phyloP scores from a whole-genome alignment of 2,797 vertebrate species.

The Champsocephalus esox region DNA sequence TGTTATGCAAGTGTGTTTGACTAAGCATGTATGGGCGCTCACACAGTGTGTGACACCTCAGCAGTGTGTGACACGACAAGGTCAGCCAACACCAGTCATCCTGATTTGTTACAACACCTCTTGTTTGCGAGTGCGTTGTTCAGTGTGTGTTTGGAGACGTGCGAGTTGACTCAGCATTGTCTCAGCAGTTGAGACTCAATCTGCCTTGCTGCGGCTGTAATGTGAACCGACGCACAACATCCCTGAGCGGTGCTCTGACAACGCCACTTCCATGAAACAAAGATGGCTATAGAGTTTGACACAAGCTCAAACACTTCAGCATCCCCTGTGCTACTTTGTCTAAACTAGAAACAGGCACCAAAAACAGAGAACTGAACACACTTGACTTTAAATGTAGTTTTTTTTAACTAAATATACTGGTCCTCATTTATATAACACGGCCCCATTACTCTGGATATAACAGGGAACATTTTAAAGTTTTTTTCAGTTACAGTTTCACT shows the following conservation, averaged over 20 bases:
- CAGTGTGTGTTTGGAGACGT: slow-evolving; percentile 4
- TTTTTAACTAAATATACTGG: background rate
- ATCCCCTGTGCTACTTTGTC: slow-evolving; percentile 5
- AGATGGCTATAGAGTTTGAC: slow-evolving; percentile 17
- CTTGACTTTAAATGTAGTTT: background rate
- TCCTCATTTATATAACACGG: background rate
- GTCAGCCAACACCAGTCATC: slow-evolving; percentile 40
- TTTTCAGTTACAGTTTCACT: no score
- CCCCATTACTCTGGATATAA: background rate
- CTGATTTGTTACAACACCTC: slow-evolving; percentile 17
- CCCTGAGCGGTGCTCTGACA: slow-evolving; percentile 50
- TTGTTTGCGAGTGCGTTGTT: slow-evolving; percentile 14
- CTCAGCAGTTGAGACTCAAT: slow-evolving; percentile 56
- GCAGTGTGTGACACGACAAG: slow-evolving; percentile 38
- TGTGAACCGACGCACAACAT: slow-evolving; percentile 49
- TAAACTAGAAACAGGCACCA: background rate
- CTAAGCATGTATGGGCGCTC: slow-evolving; percentile 8
- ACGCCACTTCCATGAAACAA: slow-evolving; percentile 21
- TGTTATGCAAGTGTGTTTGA: slow-evolving; percentile 35
- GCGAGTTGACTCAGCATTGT: slow-evolving; percentile 65
- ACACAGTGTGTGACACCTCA: slow-evolving; percentile 9
- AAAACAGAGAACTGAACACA: background rate
- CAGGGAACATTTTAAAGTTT: no score
- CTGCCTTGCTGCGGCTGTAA: slow-evolving; percentile 56
- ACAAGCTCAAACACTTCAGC: slow-evolving; percentile 35